phyloP scores from a whole-genome alignment of 2,797 vertebrate species.

The Erethizon dorsatum region DNA sequence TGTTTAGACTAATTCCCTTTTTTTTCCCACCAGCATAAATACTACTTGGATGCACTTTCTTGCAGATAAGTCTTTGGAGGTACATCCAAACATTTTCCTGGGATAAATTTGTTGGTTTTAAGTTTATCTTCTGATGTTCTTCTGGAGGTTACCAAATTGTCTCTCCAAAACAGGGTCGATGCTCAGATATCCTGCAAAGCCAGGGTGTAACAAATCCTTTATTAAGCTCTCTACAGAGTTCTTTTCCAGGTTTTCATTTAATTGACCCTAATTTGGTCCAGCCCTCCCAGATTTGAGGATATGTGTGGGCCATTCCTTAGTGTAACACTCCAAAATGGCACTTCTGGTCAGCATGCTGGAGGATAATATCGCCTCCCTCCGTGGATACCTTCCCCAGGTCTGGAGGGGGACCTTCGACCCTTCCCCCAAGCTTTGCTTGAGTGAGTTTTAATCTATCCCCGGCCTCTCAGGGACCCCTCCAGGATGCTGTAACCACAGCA shows the following conservation, averaged over 20 bases:
- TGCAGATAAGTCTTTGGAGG: not conserved
- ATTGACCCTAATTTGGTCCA: not conserved
- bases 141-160: not conserved
- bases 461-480: constrained; percentile 67
- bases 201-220: not conserved
- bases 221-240: not conserved
- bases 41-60: not conserved
- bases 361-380: not conserved
- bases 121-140: not conserved
- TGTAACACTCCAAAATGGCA: not conserved
- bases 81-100: not conserved
- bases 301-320: not conserved
- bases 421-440: constrained; percentile 64
- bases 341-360: not conserved
- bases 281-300: not conserved
- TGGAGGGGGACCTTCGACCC: constrained; percentile 35
- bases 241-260: not conserved
- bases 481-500: constrained; percentile 85
- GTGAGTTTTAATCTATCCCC: constrained; percentile 75
- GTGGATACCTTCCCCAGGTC: not conserved
- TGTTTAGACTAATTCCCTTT: constrained; percentile 7
- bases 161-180: not conserved
- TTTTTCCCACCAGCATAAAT: not conserved
- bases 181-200: not conserved
- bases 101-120: not conserved